These are phyloP conservation scores for Cynopterus sphinx DNA, from an alignment of 2,797 vertebrate species.

Conservation along the genomic window DNA sequence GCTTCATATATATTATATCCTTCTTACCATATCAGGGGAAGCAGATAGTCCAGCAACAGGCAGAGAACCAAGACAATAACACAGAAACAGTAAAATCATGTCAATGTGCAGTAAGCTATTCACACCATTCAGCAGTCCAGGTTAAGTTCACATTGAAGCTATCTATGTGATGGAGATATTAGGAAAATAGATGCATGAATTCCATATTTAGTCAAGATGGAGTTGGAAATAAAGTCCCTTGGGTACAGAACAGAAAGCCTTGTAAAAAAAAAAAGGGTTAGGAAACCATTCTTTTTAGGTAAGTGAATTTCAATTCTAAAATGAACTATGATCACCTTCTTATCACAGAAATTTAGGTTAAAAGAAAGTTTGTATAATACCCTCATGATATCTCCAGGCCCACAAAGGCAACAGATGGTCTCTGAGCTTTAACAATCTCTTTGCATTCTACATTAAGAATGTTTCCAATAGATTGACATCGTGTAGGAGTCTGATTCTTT, in stretches of 20 bases:
- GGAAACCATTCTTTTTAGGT: background rate
- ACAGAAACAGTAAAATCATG: background rate
- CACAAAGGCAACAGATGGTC: constrained; percentile 55
- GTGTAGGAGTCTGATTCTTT: constrained; percentile 46
- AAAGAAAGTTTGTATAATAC: background rate
- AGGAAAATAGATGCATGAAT: background rate
- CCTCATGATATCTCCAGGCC: background rate
- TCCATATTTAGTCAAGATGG: background rate
- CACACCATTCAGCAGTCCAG: background rate
- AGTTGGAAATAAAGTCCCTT: background rate
- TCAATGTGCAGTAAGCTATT: background rate
- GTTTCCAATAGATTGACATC: constrained; percentile 53
- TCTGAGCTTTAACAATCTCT: constrained; percentile 55
- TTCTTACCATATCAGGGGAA: background rate
- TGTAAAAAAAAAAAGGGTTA: background rate
- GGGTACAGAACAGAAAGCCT: background rate
- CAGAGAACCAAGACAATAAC: background rate
- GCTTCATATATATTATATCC: background rate
- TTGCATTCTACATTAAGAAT: constrained; percentile 66
- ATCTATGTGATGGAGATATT: background rate
- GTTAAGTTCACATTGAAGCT: background rate
- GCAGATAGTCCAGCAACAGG: background rate
- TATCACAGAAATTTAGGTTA: constrained; percentile 20
- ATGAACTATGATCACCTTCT: background rate
- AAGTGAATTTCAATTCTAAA: background rate